Evolutionary conservation across 1,140 invertebrate genomes (phyloP).

Genomic region (Bombus picipes): DNA sequence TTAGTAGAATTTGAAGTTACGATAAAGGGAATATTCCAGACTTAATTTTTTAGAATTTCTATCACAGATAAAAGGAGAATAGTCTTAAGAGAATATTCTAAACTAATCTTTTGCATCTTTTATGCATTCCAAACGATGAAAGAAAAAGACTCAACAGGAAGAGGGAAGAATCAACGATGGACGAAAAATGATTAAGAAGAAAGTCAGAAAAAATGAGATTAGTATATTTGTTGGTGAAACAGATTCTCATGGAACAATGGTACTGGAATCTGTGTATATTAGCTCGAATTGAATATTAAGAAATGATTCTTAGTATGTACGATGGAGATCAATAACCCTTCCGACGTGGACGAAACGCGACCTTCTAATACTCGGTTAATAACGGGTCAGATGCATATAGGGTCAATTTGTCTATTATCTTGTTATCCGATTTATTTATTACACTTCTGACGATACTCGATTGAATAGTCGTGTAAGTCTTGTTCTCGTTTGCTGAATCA

Average conservation of each 20-base stretch:
- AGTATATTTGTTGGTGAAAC: neutral
- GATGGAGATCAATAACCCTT: slow-evolving; percentile 14
- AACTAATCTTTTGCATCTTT: no score
- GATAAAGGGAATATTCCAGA: no score
- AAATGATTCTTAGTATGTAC: neutral
- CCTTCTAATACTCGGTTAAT: slow-evolving; percentile 75
- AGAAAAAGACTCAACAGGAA: no score
- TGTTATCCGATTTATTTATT: slow-evolving; percentile 79
- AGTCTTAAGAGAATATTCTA: no score
- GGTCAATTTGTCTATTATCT: slow-evolving; percentile 80
- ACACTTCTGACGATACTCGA: slow-evolving; percentile 60
- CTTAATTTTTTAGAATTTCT: no score
- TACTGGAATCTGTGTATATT: neutral
- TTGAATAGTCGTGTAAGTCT: neutral
- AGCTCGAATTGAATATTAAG: neutral
- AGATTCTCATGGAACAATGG: neutral
- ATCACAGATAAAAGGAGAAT: no score
- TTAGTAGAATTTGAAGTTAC: no score
- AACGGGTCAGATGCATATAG: slow-evolving; percentile 78
- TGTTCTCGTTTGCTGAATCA: neutral
- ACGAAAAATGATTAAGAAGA: neutral
- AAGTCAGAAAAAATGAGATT: neutral
- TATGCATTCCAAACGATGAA: no score
- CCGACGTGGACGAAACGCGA: slow-evolving; percentile 56
- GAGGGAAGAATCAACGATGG: neutral